phyloP scores from a whole-genome alignment of 30 jellyfish, hydroid and myxozoan species.

The Chrysaora quinquecirrha region DNA sequence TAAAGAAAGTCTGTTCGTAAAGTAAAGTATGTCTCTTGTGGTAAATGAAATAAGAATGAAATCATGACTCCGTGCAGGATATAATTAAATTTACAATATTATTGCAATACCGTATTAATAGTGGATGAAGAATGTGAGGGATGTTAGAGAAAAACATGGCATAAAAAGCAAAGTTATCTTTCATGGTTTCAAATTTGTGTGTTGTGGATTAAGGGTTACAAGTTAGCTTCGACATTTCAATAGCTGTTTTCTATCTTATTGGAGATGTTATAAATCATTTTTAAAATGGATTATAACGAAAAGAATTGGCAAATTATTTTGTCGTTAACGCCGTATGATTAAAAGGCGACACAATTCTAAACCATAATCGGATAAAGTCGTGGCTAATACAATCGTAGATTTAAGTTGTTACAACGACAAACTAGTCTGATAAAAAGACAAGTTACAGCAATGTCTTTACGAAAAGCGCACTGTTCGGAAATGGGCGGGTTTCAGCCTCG shows the following conservation, averaged over 20 bases:
- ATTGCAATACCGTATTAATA: constrained; percentile 52
- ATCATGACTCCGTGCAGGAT: constrained; percentile 64
- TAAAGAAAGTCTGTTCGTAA: constrained; percentile 66
- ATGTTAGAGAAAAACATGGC: no score
- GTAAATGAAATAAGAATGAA: constrained; percentile 30
- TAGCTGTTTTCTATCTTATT: background rate
- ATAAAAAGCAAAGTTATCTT: background rate
- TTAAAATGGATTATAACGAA: constrained; percentile 17
- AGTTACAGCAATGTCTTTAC: no score
- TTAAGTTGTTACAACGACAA: background rate
- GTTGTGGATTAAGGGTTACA: no score
- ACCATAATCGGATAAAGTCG: constrained; percentile 36
- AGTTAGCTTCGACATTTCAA: no score
- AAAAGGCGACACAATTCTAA: constrained; percentile 30
- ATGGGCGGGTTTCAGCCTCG: no score
- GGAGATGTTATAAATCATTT: constrained; percentile 25
- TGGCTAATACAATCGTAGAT: background rate
- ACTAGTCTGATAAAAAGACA: no score
- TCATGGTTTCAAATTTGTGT: no score
- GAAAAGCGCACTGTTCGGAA: no score
- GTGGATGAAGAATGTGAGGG: no score
- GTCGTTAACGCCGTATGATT: constrained; percentile 48
- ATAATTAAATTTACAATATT: constrained; percentile 66
- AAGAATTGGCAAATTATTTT: constrained; percentile 59
- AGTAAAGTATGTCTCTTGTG: constrained; percentile 65